A percentile compares a stretch with the other conserved stretches of the same genome.
These are phyloP conservation scores for Drosophila maculinotata DNA, from an alignment of 2,888 invertebrate genomes.

Conservation along the genomic window DNA sequence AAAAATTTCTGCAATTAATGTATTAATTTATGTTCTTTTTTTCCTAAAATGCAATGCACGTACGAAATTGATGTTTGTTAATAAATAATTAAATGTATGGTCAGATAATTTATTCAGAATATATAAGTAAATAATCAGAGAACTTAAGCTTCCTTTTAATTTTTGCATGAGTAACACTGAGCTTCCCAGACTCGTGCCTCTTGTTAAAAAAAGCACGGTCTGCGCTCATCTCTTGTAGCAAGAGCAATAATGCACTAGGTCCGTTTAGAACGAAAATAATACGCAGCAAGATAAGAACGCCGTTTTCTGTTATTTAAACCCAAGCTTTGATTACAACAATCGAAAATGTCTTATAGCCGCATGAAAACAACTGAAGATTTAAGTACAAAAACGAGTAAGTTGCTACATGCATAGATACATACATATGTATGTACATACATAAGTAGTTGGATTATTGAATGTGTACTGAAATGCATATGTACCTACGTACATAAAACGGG, in stretches of 20 bases:
- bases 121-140: no score
- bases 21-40: no score
- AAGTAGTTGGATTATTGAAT: no score
- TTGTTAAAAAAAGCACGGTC: constrained; percentile 6
- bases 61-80: no score
- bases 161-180: not conserved
- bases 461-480: no score
- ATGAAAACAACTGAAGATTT: constrained; percentile 14
- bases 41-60: no score
- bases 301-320: not conserved
- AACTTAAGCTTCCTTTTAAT: not conserved
- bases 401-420: not conserved
- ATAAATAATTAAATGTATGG: no score
- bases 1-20: no score
- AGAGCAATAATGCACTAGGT: not conserved
- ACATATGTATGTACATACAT: not conserved
- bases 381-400: constrained; percentile 9
- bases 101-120: no score
- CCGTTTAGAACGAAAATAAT: constrained; percentile 6
- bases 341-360: constrained; percentile 45
- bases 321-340: no score
- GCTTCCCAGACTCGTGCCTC: not conserved
- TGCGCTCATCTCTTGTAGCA: constrained; percentile 24
- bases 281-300: constrained; percentile 6
- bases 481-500: no score